phyloP scores from a whole-genome alignment of 2,797 vertebrate genomes.

The Sebastes ruberrimus region DNA sequence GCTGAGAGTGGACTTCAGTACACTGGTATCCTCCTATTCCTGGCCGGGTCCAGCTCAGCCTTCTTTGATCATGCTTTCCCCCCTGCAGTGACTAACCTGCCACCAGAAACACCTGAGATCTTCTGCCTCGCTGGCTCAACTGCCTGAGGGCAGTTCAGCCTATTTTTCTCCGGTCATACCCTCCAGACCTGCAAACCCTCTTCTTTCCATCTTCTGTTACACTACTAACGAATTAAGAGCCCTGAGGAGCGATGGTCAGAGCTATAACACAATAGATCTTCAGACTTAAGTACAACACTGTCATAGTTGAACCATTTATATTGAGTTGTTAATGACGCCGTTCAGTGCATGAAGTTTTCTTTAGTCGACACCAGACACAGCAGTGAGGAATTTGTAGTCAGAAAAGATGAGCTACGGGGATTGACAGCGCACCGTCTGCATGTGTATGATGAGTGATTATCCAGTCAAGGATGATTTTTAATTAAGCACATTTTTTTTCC shows the following conservation, averaged over 20 bases:
- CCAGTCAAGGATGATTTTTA: not conserved
- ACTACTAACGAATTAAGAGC: not conserved
- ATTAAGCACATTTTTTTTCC: not conserved
- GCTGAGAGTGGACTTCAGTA: slow-evolving; percentile 18
- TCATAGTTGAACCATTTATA: not conserved
- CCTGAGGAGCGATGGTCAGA: not conserved
- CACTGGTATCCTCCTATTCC: slow-evolving; percentile 4
- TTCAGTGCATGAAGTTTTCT: not conserved
- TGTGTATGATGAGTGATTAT: not conserved
- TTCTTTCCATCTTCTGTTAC: not conserved
- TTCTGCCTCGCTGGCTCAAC: not conserved
- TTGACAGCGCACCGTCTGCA: not conserved
- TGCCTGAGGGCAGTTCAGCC: not conserved
- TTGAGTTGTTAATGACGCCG: not conserved
- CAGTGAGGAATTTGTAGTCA: not conserved
- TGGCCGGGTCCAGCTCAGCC: not conserved
- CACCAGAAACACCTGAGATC: slow-evolving; percentile 5
- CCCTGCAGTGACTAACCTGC: slow-evolving; percentile 18
- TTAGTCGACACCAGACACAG: not conserved
- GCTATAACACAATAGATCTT: not conserved
- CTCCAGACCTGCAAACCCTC: not conserved
- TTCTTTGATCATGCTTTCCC: slow-evolving; percentile 24
- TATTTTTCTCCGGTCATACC: not conserved
- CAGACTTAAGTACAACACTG: not conserved
- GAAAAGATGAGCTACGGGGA: not conserved